phyloP scores from a whole-genome alignment of 2,797 vertebrate species.

The Delichon dasypus region DNA sequence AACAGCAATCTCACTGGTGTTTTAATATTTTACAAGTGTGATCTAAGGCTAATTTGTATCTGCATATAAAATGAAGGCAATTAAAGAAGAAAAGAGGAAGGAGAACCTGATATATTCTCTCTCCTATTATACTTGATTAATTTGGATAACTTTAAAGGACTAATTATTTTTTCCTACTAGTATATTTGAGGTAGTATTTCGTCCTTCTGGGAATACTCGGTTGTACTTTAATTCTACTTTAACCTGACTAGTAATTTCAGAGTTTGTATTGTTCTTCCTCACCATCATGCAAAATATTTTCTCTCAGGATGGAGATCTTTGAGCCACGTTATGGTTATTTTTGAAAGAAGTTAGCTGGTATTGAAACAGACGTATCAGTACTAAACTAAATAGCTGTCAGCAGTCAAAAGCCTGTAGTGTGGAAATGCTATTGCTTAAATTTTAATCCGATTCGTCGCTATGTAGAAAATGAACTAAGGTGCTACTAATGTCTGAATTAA shows the following conservation, averaged over 20 bases:
- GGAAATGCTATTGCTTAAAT: background rate
- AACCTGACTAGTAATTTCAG: background rate
- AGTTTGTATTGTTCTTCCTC: background rate
- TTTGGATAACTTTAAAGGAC: constrained; percentile 43
- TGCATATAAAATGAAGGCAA: constrained; percentile 66
- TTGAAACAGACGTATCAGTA: background rate
- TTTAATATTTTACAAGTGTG: constrained; percentile 62
- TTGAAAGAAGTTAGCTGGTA: background rate
- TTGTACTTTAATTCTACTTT: background rate
- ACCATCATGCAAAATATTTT: background rate
- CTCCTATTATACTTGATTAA: constrained; percentile 49
- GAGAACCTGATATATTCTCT: constrained; percentile 12
- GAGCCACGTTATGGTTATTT: background rate
- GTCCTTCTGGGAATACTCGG: background rate
- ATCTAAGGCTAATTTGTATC: constrained; percentile 66
- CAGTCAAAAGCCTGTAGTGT: background rate
- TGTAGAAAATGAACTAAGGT: background rate
- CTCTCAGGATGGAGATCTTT: background rate
- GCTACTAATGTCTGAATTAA: background rate
- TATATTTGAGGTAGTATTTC: background rate
- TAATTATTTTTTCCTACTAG: constrained; percentile 47
- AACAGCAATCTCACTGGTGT: background rate
- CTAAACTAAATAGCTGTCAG: background rate
- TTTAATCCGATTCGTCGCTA: background rate
- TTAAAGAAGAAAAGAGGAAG: constrained; percentile 44